Base-by-base conservation (phyloP, 2,113 vertebrate species). In the Lucifuga dentata region DNA sequence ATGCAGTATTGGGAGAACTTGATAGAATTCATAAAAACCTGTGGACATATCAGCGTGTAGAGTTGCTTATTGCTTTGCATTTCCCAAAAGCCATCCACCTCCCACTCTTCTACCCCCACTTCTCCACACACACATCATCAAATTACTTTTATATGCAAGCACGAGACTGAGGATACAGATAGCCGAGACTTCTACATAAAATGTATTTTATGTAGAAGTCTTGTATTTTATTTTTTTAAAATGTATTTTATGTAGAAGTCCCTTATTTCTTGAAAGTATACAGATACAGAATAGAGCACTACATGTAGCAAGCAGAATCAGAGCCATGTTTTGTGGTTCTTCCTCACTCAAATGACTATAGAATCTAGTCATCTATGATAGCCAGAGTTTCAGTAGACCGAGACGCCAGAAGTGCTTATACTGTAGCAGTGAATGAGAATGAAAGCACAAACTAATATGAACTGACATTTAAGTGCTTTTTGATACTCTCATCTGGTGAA, bases 1-100 rank as follows among this genome's bases (percentile, higher is more conserved):
- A 90, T 91, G 92, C 78, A 1, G 89, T 78, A 78, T 83, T 83
- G 85, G 83, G 76, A 77, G 86, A 93, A 93, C 92, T 90, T 89
- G 89, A 81, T 90, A 88, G 91, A 89, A 90, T 88, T 87, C 56
- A 19, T 78, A 79, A 76, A 88, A 78, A 76, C 78, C 89, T 87
- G 89, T 86, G 68, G 66, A 86, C 88, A 84, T 87, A 85, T 90
- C 82, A 76, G 48, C 35, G 44, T 57, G 0, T 21, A 48, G 60
- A 60, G 52, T 73, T 70, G 48, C 45, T 57, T 82, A 53, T 68
- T 73, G 73, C 48, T 72, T 80, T 80, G 66, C 60, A 17, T 78
- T 76, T 41, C 35, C 26, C 48, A 66, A 64, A 68, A 65, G 5
- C 77, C 78, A 64, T 68, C 60, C 64, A 60, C 35, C 16, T 52